These are phyloP conservation scores for Agapornis roseicollis DNA, from an alignment of 2,113 vertebrate genomes.

Conservation along the genomic window DNA sequence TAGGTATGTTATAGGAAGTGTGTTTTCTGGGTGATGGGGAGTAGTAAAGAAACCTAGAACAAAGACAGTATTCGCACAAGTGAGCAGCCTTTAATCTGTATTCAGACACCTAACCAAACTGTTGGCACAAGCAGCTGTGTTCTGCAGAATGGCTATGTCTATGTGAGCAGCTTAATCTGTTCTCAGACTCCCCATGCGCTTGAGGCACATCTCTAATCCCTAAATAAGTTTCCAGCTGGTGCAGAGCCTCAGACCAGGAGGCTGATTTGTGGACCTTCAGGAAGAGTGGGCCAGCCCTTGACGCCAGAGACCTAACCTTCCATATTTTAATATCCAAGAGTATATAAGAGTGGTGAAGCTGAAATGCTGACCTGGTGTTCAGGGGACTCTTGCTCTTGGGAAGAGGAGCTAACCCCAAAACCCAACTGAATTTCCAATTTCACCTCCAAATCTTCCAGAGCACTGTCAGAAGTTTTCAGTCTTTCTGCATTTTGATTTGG, in stretches of 20 bases:
- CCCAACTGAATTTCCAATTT: neutral
- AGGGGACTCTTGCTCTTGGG: neutral
- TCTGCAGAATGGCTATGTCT: neutral
- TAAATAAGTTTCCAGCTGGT: neutral
- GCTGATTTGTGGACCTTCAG: neutral
- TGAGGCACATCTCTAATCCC: neutral
- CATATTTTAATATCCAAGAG: neutral
- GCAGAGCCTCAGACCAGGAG: neutral
- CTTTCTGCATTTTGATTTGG: neutral
- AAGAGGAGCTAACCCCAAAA: neutral
- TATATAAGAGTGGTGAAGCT: neutral
- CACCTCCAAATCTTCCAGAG: neutral
- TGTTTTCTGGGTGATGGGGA: neutral
- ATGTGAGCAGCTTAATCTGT: neutral
- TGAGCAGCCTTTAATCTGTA: neutral
- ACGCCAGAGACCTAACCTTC: neutral
- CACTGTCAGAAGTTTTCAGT: neutral
- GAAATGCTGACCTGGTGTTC: neutral
- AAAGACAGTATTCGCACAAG: neutral
- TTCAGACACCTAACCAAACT: neutral
- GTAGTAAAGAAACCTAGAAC: neutral
- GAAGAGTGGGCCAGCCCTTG: fast-evolving
- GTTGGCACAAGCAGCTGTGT: neutral
- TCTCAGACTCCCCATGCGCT: neutral
- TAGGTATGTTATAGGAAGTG: fast-evolving